Conservation (phyloP, 2,797 vertebrate genomes). For the Hephaestus fuliginosus region DNA sequence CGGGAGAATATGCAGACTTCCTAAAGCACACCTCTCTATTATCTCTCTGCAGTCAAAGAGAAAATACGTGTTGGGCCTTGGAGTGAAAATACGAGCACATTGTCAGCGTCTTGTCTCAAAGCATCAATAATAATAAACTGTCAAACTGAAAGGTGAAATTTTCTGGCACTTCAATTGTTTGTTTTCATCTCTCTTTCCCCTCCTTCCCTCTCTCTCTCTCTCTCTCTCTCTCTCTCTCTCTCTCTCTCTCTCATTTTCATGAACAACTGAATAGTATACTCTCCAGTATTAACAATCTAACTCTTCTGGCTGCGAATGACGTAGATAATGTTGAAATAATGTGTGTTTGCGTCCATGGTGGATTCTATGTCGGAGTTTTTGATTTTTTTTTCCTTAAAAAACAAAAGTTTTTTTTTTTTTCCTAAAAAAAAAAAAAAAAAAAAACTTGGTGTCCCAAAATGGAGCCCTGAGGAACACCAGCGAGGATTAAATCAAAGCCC, state of each 20-base stretch:
- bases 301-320: conserved; percentile 56
- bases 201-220: background rate
- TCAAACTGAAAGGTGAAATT: conserved; percentile 50
- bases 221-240: conserved; percentile 15
- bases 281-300: conserved; percentile 58
- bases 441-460: conserved; percentile 27
- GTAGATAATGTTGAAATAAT: conserved; percentile 64
- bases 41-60: conserved; percentile 33
- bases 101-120: conserved; percentile 60
- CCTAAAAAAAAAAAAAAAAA: background rate
- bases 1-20: conserved; percentile 37
- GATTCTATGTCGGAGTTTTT: conserved; percentile 57
- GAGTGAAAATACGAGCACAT: conserved; percentile 55
- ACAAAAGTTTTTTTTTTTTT: conserved; percentile 28
- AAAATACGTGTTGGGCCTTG: conserved; percentile 36
- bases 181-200: conserved; percentile 48
- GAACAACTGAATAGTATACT: conserved; percentile 63
- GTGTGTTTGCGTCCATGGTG: conserved; percentile 66
- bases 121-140: conserved; percentile 53
- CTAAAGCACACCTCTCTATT: conserved; percentile 37
- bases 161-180: conserved; percentile 71
- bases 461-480: conserved; percentile 55
- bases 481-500: conserved; percentile 2
- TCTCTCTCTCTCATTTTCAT: conserved; percentile 34
- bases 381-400: no score